phyloP scores from a whole-genome alignment of 2,113 vertebrate species.

The Sceloporus undulatus region DNA sequence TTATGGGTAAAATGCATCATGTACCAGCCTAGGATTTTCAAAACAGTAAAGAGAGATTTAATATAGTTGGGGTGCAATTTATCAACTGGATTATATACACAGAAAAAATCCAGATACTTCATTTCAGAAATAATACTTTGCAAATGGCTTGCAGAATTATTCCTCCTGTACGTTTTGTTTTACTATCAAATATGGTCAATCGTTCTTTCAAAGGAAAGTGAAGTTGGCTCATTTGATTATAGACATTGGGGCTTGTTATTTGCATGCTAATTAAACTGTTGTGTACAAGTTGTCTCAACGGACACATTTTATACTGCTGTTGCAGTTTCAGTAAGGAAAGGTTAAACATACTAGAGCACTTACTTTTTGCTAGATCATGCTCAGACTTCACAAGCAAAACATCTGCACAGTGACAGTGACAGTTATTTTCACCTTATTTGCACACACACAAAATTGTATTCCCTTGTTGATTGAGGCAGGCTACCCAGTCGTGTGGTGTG shows the following conservation, averaged over 20 bases:
- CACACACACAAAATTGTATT: too few relatives aligned
- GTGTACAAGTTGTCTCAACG: background rate
- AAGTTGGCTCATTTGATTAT: conserved; percentile 14
- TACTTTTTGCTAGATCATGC: background rate
- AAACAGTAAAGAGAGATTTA: conserved; percentile 66
- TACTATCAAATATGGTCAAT: conserved; percentile 47
- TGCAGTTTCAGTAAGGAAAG: conserved; percentile 35
- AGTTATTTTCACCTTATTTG: too few relatives aligned
- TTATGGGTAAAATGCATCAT: conserved; percentile 57
- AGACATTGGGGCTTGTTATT: conserved; percentile 29
- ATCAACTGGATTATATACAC: conserved; percentile 53
- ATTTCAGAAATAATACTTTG: conserved; percentile 51
- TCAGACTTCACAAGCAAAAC: conserved; percentile 42
- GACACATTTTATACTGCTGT: conserved; percentile 32
- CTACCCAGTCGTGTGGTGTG: too few relatives aligned
- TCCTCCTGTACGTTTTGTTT: conserved; percentile 28
- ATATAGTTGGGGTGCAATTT: conserved; percentile 48
- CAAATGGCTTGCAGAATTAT: conserved; percentile 33
- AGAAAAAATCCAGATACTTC: conserved; percentile 44
- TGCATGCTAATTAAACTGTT: conserved; percentile 51
- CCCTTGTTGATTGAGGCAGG: too few relatives aligned
- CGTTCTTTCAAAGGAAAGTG: conserved; percentile 48
- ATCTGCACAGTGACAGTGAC: background rate
- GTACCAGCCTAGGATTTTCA: conserved; percentile 52
- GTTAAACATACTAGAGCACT: background rate